These are phyloP conservation scores for Cyprinodon brontotheroides DNA, from an alignment of 2,113 vertebrate species.

Conservation along the genomic window DNA sequence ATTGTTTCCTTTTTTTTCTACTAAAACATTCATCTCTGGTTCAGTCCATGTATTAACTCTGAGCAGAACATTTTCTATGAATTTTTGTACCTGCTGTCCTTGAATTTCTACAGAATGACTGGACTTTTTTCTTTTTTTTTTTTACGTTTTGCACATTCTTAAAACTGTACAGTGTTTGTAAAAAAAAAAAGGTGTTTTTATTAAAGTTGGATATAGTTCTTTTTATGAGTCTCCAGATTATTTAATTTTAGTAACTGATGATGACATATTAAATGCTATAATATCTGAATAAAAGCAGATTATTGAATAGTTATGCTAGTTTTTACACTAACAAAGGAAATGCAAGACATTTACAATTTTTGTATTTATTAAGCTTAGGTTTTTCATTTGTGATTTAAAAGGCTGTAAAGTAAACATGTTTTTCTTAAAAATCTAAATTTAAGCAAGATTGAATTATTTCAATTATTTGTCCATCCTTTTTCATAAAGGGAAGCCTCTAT, in stretches of 20 bases:
- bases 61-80: constrained; percentile 26
- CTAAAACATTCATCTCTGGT: constrained; percentile 23
- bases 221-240: constrained; percentile 36
- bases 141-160: constrained; percentile 64
- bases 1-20: constrained; percentile 11
- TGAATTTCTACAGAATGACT: constrained; percentile 35
- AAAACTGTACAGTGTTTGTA: constrained; percentile 69
- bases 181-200: constrained; percentile 62
- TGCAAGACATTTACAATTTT: no score
- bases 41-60: constrained; percentile 12
- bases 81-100: neutral
- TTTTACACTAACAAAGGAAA: no score
- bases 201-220: constrained; percentile 51
- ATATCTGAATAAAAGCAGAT: no score
- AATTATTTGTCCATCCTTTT: no score
- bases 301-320: no score
- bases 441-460: no score
- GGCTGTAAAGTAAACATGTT: no score
- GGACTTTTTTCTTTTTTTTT: constrained; percentile 50
- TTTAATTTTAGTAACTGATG: neutral
- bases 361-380: no score
- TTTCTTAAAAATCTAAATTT: no score
- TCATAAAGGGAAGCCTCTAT: no score
- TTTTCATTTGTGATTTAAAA: no score
- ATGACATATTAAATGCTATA: no score